Percentiles rank a stretch among this genome's conserved stretches.
Evolutionary conservation across 2,113 vertebrate species (phyloP).

Genomic region (Larimichthys crocea): DNA sequence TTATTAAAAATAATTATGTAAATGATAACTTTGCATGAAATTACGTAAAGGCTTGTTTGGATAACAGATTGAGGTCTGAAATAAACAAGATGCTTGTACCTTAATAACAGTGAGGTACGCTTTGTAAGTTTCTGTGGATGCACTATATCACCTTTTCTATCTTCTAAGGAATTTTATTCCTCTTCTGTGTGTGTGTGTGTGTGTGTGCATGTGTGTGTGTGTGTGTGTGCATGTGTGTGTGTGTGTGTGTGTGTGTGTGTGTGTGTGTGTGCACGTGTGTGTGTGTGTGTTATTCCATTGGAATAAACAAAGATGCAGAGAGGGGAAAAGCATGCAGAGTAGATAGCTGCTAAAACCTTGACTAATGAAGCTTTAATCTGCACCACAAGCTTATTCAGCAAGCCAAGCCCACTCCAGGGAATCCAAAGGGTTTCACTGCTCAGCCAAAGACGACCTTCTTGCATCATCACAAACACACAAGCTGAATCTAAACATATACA

Average conservation of each 20-base stretch:
- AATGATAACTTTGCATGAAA: not conserved
- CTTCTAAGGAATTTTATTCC: not conserved
- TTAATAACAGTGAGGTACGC: not conserved
- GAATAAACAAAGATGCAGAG: conserved; percentile 40
- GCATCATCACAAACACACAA: conserved; percentile 23
- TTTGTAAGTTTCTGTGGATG: not conserved
- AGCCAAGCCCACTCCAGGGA: conserved; percentile 57
- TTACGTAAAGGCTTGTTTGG: not conserved
- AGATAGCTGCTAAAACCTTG: conserved; percentile 59
- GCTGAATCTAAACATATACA: conserved; percentile 4
- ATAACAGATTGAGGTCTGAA: not conserved
- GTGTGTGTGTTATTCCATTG: conserved; percentile 24
- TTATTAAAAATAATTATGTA: too few species aligned
- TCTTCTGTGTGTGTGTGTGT: not conserved
- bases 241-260: not conserved
- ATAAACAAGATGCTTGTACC: not conserved
- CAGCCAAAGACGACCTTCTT: conserved; percentile 31
- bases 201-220: not conserved
- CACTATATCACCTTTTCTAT: not conserved
- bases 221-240: not conserved
- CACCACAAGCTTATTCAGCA: conserved; percentile 66
- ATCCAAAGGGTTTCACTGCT: conserved; percentile 39
- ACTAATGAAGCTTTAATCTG: conserved; percentile 78
- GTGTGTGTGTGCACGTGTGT: not conserved
- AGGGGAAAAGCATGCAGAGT: conserved; percentile 10